phyloP scores from a whole-genome alignment of 2,113 vertebrate genomes.

The Columba janthina region DNA sequence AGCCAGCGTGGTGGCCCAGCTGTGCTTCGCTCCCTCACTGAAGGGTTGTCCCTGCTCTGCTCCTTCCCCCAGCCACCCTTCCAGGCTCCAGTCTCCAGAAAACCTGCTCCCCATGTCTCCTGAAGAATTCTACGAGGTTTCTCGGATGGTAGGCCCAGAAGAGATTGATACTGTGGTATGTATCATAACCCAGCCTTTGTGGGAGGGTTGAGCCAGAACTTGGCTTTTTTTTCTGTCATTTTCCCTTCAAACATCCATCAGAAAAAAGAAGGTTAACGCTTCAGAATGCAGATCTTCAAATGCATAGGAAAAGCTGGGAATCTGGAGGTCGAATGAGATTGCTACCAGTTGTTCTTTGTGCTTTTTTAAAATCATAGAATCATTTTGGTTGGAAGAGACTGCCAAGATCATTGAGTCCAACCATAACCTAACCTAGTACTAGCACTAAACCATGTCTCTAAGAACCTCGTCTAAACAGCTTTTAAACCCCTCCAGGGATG shows the following conservation, averaged over 20 bases:
- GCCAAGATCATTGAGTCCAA: too few species aligned
- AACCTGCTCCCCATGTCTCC: conserved; percentile 93
- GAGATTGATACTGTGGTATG: conserved; percentile 86
- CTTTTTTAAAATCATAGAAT: too few species aligned
- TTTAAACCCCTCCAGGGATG: too few species aligned
- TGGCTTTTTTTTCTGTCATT: neutral
- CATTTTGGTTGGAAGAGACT: too few species aligned
- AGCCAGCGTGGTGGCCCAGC: neutral
- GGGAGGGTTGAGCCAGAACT: fast-evolving
- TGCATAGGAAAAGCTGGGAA: neutral
- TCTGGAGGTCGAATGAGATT: neutral
- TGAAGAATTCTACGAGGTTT: conserved; percentile 85
- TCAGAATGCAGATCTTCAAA: fast-evolving
- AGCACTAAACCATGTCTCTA: too few species aligned
- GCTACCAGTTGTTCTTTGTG: neutral
- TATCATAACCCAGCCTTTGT: neutral
- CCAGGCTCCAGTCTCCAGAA: conserved; percentile 84
- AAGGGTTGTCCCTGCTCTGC: neutral
- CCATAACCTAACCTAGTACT: too few species aligned
- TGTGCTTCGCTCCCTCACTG: neutral
- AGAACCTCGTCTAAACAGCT: too few species aligned
- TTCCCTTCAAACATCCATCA: neutral
- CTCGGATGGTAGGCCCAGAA: conserved; percentile 74
- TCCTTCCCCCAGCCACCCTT: conserved; percentile 79
- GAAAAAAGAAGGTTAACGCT: too few species aligned